phyloP scores from a whole-genome alignment of 1,140 invertebrate species.

The Acromyrmex heyeri region DNA sequence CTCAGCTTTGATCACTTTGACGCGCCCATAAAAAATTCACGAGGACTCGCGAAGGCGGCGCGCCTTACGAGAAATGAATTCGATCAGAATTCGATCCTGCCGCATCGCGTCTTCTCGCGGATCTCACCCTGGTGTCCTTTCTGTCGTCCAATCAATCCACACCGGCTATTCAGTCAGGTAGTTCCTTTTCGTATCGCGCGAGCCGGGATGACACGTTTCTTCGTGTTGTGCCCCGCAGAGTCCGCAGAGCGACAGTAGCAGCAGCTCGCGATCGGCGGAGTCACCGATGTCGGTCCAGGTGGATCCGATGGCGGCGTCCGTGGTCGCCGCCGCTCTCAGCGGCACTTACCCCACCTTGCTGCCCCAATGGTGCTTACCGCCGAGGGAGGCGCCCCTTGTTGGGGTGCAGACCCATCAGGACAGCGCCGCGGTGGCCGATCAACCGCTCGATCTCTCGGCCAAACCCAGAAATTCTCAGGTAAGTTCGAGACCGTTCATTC shows the following conservation, averaged over 20 bases:
- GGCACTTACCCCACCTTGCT: constrained; percentile 87
- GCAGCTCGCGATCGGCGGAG: constrained; percentile 86
- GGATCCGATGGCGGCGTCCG: constrained; percentile 88
- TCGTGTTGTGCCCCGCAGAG: constrained; percentile 80
- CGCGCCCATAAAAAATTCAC: constrained; percentile 73
- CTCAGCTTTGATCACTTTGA: constrained; percentile 74
- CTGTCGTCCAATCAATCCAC: constrained; percentile 65
- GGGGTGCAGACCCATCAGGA: constrained; percentile 86
- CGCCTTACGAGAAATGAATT: constrained; percentile 57
- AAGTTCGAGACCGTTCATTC: constrained; percentile 46
- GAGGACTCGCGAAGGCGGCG: constrained; percentile 54
- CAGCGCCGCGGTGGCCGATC: constrained; percentile 87
- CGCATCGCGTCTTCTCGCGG: constrained; percentile 29
- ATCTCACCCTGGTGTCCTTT: constrained; percentile 45
- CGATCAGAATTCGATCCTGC: constrained; percentile 70
- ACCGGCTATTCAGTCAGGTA: constrained; percentile 13
- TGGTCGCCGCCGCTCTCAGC: constrained; percentile 89
- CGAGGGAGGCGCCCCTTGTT: constrained; percentile 84
- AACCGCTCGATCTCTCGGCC: constrained; percentile 93
- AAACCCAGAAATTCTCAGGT: constrained; percentile 88
- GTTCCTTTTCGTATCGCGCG: constrained; percentile 33
- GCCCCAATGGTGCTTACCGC: constrained; percentile 88
- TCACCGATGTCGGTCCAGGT: constrained; percentile 87
- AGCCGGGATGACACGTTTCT: constrained; percentile 65
- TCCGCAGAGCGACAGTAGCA: constrained; percentile 86